Evolutionary conservation across 2,113 vertebrate species (phyloP), one percentile per base, ranked within the genome.

Genomic region (Alligator sinensis): DNA sequence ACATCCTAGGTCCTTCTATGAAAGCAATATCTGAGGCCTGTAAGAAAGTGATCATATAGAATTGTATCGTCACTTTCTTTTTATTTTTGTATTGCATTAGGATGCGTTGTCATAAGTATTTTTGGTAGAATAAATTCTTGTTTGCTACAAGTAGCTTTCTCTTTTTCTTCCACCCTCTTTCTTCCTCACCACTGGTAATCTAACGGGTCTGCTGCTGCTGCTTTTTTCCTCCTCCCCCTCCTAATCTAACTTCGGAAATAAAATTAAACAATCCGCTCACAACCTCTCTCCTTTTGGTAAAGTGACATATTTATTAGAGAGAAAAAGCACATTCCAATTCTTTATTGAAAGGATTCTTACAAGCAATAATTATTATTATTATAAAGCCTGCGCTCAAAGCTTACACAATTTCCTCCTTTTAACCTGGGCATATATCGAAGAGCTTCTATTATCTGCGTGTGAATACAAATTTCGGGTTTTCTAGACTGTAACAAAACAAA

Each of bases 81-180:
- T 98, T 99, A 99, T 99, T 99, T 99, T 99, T 99, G 98, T 99
- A 99, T 98, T 97, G 91, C 98, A 98, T 98, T 98, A 97, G 96
- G 97, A 98, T 98, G 97, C 98, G 90, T 98, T 97, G 98, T 99
- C 98, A 99, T 98, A 97, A 98, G 94, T 99, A 99, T 99, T 99
- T 98, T 99, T 99, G 97, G 98, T 99, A 98, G 98, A 99, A 99
- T 99, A 99, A 99, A 99, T 98, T 98, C 97, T 98, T 98, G 98
- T 98, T 98, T 98, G 97, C 97, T 99, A 99, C 98, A 99, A 98
- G 96, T 96, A 97, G 93, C 96, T 98, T 98, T 96, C 93, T 97
- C 96, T 91, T 97, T 96, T 95, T 84, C 30, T 74, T 82, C 84
- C 68, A 95, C 66, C 5, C 75, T 62, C 74, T 76, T 25, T 72